Evolutionary conservation across 2,888 invertebrate genomes (phyloP), one percentile per base, ranked within the genome.

Genomic region (Pterostichus madidus): DNA sequence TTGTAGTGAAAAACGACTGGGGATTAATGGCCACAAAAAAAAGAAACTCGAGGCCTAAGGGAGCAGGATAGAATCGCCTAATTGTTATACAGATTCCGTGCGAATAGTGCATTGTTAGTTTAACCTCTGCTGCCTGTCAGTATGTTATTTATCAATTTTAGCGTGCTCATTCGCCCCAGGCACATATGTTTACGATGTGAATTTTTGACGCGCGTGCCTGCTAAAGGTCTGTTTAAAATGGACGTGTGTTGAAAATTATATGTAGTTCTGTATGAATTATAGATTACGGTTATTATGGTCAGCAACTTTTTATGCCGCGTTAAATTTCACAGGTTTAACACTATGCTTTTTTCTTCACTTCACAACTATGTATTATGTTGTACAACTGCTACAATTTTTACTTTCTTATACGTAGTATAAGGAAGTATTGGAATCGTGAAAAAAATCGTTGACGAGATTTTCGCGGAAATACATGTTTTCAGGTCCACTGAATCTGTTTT

Each of bases 1-100:
- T 79, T 79, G 79, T 79, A 68, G n/a, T 56, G 31, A 46, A 79
- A 79, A 78, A 78, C 56, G 79, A 49, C 35, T 56, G 56, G 44
- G 73, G 35, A 59, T 64, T 64, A 64, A 35, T 64, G 64, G 64
- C n/a, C 64, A n/a, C 64, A 13, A 35, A 64, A 75, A 52, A 75
- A 64, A 75, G 32, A 52, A 52, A 11, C 75, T n/a, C 32, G 6
- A 3, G 75, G 32, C 75, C 52, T 52, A 75, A 13, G 64, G 15
- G 39, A 64, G 13, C 7, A 11, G 73, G 73, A 24, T 35, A 8
- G 73, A 46, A 73, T 49, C 73, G 49, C 49, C 75, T 75, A 75
- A 75, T 75, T 75, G 75, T 73, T 73, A 49, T 73, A 46, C 75
- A 11, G 13, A 24, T 49, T 75, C 52, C 52, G 15, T 49, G 52